phyloP scores from a whole-genome alignment of 2,888 invertebrate species.

The Chironomus tentans region DNA sequence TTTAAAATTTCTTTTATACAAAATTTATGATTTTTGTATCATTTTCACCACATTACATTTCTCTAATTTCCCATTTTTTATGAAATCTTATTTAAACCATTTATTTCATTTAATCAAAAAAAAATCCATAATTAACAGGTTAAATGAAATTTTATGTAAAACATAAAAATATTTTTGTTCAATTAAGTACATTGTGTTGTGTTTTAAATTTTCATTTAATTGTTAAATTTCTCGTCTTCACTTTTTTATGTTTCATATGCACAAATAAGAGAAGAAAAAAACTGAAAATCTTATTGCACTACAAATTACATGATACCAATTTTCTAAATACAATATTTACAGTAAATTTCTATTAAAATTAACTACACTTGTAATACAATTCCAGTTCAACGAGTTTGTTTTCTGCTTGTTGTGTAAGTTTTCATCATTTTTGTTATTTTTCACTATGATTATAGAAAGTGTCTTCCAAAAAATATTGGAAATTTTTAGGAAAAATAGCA shows the following conservation, averaged over 20 bases:
- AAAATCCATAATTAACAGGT: no score
- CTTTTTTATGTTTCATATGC: background rate
- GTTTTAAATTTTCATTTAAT: no score
- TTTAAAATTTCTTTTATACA: no score
- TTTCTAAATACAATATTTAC: slow-evolving; percentile 3
- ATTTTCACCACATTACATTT: no score
- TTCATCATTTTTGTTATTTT: background rate
- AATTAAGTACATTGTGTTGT: no score
- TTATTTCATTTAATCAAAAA: no score
- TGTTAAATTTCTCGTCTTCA: no score
- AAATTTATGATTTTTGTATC: no score
- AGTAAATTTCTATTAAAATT: background rate
- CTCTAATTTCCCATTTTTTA: no score
- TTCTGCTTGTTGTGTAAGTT: background rate
- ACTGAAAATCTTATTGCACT: background rate
- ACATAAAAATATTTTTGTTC: no score
- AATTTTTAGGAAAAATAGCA: background rate
- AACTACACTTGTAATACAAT: slow-evolving; percentile 1
- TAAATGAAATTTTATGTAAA: no score
- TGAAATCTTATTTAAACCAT: no score
- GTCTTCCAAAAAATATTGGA: background rate
- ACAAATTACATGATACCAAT: slow-evolving; percentile 1
- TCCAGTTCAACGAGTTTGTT: background rate
- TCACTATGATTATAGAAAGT: background rate
- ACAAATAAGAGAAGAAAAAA: background rate